Base-by-base conservation (phyloP, 2,888 invertebrate species). In the Oscheius sp. region DNA sequence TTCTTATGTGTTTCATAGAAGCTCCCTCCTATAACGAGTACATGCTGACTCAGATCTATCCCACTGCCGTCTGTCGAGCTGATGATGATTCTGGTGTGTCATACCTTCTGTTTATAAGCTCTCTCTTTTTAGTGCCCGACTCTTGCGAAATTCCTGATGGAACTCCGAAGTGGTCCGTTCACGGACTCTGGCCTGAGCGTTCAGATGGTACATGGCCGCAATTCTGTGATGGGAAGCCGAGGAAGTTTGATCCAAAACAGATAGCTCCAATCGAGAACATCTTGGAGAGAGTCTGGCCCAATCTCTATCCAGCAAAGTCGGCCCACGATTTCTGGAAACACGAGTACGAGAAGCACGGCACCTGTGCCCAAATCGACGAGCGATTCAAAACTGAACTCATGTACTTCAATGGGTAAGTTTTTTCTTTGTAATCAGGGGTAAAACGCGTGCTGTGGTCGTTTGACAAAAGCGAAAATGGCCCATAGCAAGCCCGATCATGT, bases 291-390 rank as follows among this genome's bases (percentile, higher is more conserved):
- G 77, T 76, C 1, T 84, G 84, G 84, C 84, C 84, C 2, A 84
- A 84, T 60, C 63, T 82, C 29, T 81, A 73, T 50, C 76, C 79
- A 1, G 70, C 50, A n/a, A 80, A 82, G 65, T 58, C 68, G 2
- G 75, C 68, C 10, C 62, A 70, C 32, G 76, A 76, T 0, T 81
- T 84, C 68, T 84, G 84, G 84, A 84, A 84, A 50, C 84, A 84
- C 76, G 84, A 84, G 58, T 84, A 78, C 21, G 84, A 84, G 13
- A 84, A 84, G 65, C 84, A 84, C 68, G 84, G 84, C 32, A 84
- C 84, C 2, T 84, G 84, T 75, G 78, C 78, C 21, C 77, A 81
- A 55, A 75, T 73, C 9, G 76, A 79, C 47, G 65, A 60, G 53
- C 33, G 55, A 1, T 74, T 79, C 50, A 74, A 74, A n/a, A 71